These are phyloP conservation scores for Melanotaenia nigrans DNA, from an alignment of 2,797 vertebrate species.

Conservation along the genomic window DNA sequence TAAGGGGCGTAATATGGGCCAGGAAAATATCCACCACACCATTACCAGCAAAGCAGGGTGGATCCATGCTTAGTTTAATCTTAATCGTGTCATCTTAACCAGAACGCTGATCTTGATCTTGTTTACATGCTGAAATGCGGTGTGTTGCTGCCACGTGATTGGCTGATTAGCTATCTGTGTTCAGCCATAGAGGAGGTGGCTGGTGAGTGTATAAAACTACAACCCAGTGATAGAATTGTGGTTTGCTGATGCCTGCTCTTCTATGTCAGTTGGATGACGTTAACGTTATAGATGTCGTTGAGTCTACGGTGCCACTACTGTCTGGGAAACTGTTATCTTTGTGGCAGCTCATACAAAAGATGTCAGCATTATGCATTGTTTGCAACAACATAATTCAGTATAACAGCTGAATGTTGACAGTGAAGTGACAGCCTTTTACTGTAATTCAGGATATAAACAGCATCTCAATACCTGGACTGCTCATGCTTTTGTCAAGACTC, in stretches of 20 bases:
- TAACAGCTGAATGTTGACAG: not conserved
- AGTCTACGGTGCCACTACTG: not conserved
- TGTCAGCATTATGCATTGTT: slow-evolving; percentile 6
- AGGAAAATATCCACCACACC: too few relatives aligned
- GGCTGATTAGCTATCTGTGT: too few relatives aligned
- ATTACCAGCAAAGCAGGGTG: too few relatives aligned
- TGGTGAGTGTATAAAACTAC: too few relatives aligned
- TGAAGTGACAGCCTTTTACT: slow-evolving; percentile 6
- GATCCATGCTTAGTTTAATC: too few relatives aligned
- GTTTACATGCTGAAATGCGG: too few relatives aligned
- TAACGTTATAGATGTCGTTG: not conserved
- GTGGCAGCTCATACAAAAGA: not conserved
- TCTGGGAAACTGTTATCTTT: not conserved
- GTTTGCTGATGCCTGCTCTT: not conserved
- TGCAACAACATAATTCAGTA: not conserved
- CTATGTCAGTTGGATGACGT: not conserved
- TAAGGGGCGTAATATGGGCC: too few relatives aligned
- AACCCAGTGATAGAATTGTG: too few relatives aligned
- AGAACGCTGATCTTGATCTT: too few relatives aligned
- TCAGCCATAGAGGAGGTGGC: too few relatives aligned
- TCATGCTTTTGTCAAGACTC: not conserved
- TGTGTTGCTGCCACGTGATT: too few relatives aligned
- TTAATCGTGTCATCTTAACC: too few relatives aligned
- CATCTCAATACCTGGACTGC: not conserved
- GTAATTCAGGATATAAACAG: slow-evolving; percentile 4